Base-by-base conservation (phyloP, 2,888 invertebrate species). In the Subacronicta megacephala region DNA sequence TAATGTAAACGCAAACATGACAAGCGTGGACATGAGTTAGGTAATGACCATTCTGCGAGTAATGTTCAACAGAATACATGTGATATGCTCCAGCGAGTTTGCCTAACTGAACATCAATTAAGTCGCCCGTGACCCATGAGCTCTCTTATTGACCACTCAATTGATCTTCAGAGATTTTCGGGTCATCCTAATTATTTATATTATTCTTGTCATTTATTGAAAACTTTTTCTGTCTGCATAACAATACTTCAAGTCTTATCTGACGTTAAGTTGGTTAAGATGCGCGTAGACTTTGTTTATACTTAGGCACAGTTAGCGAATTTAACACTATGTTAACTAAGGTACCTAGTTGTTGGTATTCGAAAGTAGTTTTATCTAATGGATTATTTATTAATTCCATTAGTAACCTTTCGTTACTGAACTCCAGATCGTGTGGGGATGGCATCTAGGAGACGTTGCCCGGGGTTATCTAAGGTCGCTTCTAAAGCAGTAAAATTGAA, bases 401-500 rank as follows among this genome's bases (percentile, higher is more conserved):
- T 55, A 59, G 50, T 78, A 75, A 71, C 71, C 65, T 77, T 78
- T 75, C 55, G 65, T 79, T 70, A 71, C 68, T 75, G 77, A 81
- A 78, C 73, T 80, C 72, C 73, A 79, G 76, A 82, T 77, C 80
- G 77, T 74, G 84, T 77, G 79, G 78, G 84, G 83, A 83, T 82
- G 85, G 80, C 88, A 84, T 87, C 90, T 89, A 87, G 86, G 87
- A 89, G 90, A 85, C 89, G 86, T 81, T 79, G 84, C 77, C 83
- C 85, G 90, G 89, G 93, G 93, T 93, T 94, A 93, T 93, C 93
- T 75, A 60, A 76, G 93, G 92, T 92, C 93, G 86, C 83, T 88
- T 90, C 90, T 89, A 89, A 91, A 93, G 93, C 92, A 92, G 90
- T 93, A 92, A 92, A 90, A 93, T 93, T 93, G 88, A 93, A 93